Percentiles rank a stretch among this genome's conserved stretches.
Conservation (phyloP, 2,113 vertebrate genomes). For the Illadopsis cleaveri region DNA sequence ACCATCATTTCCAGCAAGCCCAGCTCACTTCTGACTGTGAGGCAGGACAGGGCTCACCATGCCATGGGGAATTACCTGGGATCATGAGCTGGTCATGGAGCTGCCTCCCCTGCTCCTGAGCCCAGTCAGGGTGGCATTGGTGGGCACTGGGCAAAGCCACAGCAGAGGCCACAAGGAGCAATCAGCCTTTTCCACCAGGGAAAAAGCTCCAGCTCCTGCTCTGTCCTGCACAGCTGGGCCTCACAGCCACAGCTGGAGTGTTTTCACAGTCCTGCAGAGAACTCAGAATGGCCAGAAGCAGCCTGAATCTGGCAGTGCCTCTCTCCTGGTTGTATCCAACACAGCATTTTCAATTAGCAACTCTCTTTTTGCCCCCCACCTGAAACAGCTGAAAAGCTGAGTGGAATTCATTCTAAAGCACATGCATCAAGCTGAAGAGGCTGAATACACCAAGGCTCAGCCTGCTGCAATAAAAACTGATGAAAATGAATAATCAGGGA, state of each 20-base stretch:
- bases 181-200: accelerated
- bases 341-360: neutral
- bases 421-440: neutral
- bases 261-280: neutral
- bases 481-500: neutral
- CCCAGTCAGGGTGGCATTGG: accelerated
- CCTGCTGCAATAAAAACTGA: neutral
- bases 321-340: neutral
- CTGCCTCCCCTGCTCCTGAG: neutral
- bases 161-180: neutral
- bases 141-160: neutral
- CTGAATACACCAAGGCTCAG: neutral
- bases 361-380: accelerated
- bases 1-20: neutral
- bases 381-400: neutral
- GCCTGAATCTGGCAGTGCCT: neutral
- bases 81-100: neutral
- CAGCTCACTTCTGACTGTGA: neutral
- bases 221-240: neutral
- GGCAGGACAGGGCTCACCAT: neutral
- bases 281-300: neutral
- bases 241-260: neutral
- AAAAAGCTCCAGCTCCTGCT: neutral
- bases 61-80: neutral
- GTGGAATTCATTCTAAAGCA: neutral